phyloP scores from a whole-genome alignment of 2,888 invertebrate genomes.

The Aplocera efformata region DNA sequence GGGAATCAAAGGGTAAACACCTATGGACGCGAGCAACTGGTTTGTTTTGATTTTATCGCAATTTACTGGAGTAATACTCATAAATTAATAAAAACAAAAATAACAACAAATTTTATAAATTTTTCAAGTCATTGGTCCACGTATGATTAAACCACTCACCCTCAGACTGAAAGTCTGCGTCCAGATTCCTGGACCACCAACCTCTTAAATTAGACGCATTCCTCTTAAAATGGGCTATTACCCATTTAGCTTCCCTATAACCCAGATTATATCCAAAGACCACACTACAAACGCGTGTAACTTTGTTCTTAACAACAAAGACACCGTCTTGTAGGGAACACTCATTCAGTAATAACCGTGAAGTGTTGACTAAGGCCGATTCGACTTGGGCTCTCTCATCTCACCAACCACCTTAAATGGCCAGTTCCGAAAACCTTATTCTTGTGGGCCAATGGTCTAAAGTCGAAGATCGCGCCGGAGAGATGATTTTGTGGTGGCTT shows the following conservation, averaged over 20 bases:
- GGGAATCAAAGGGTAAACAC: too few species aligned
- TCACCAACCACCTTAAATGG: conserved; percentile 37
- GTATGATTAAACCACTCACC: too few species aligned
- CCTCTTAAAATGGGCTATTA: conserved; percentile 16
- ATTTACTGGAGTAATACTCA: conserved; percentile 34
- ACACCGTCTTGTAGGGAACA: conserved; percentile 38
- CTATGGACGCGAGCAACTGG: too few species aligned
- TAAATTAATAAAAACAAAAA: too few species aligned
- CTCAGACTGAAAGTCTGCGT: too few species aligned
- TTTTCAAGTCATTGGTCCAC: too few species aligned
- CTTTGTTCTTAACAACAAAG: conserved; percentile 58
- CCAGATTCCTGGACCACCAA: too few species aligned
- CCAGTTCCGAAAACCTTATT: conserved; percentile 3
- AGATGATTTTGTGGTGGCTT: conserved; percentile 14
- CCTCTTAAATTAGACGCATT: too few species aligned
- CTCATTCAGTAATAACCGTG: conserved; percentile 57
- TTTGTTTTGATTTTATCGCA: too few species aligned
- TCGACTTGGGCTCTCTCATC: conserved; percentile 63
- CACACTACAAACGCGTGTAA: conserved; percentile 48
- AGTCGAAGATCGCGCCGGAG: neutral
- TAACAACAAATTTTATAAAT: too few species aligned
- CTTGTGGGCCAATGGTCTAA: conserved; percentile 2
- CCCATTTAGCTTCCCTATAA: neutral
- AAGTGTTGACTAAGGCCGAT: conserved; percentile 76
- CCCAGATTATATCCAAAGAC: too few species aligned